Base-by-base conservation (phyloP, 2,797 vertebrate species). In the Hemitrygon akajei region DNA sequence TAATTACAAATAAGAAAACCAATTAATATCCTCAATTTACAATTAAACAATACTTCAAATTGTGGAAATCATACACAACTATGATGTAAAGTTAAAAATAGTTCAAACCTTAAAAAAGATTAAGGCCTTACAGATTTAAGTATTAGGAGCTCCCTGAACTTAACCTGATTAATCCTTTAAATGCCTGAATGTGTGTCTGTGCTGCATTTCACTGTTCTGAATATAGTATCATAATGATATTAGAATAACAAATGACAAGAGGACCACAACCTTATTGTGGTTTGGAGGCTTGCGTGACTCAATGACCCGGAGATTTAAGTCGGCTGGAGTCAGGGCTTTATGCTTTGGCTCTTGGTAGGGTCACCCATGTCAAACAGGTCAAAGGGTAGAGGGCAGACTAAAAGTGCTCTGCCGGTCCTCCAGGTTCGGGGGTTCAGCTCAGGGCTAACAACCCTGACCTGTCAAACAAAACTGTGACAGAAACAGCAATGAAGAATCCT, bases 1-100 rank as follows among this genome's bases (percentile, higher is more conserved):
- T 27, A 92, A 75, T 71, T 93, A 56, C 73, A 75, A 69, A 56
- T 47, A 27, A 58, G 91, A 58, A 93, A 93, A 93, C 25, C 91
- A 56, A 37, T 93, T 93, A 25, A 27, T 56, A 75, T 93, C 58
- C 25, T 18, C 71, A 71, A 93, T 76, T 93, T 76, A 93, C 22
- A 89, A 76, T 75, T 47, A 75, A 93, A 76, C 66, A 91, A 75
- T 30, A 56, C 12, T 73, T 37, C 14, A 75, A 75, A 75, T 75
- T 56, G 40, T 56, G 30, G 71, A 76, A 75, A 76, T 56, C 76
- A 47, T 91, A 25, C 47, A 22, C 73, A 37, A 75, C 5, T 92
- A 22, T 56, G 27, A 92, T 92, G 56, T 22, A 7, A 9, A 58
- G 37, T 93, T 76, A 93, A 75, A 60, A 63, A 37, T 89, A 89